Evolutionary conservation across 2,888 invertebrate genomes (phyloP).

Genomic region (Torymus tubicola): DNA sequence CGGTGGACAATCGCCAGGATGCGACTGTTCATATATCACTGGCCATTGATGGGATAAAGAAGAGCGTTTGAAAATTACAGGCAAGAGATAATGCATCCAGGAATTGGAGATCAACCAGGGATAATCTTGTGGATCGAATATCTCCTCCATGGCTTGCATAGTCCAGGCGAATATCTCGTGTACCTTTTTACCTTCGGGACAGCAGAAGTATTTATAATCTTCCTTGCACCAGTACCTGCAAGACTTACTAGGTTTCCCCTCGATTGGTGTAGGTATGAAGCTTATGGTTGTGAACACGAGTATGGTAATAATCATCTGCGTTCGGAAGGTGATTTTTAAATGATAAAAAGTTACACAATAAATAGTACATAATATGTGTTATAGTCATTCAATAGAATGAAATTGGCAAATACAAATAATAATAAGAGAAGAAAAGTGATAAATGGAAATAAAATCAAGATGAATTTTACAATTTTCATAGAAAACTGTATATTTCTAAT

Average conservation of each 20-base stretch:
- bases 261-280: neutral
- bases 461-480: neutral
- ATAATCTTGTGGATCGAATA: slow-evolving; percentile 12
- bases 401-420: too few relatives aligned
- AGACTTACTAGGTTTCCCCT: slow-evolving; percentile 11
- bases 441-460: neutral
- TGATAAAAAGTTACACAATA: too few relatives aligned
- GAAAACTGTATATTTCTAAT: slow-evolving; percentile 36
- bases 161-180: slow-evolving; percentile 10
- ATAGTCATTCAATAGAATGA: too few relatives aligned
- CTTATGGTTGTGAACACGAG: neutral
- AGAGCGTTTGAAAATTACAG: slow-evolving; percentile 36
- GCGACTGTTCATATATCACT: neutral
- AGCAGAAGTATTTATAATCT: slow-evolving; percentile 48
- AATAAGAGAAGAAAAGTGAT: too few relatives aligned
- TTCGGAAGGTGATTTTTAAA: too few relatives aligned
- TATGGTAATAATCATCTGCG: neutral
- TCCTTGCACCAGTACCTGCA: slow-evolving; percentile 59
- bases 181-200: slow-evolving; percentile 26
- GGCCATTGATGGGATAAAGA: neutral
- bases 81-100: slow-evolving; percentile 42
- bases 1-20: slow-evolving; percentile 39
- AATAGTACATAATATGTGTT: too few relatives aligned
- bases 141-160: slow-evolving; percentile 30
- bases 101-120: slow-evolving; percentile 28